Conservation (phyloP, 2,888 invertebrate species). For the Archips crataeganus region DNA sequence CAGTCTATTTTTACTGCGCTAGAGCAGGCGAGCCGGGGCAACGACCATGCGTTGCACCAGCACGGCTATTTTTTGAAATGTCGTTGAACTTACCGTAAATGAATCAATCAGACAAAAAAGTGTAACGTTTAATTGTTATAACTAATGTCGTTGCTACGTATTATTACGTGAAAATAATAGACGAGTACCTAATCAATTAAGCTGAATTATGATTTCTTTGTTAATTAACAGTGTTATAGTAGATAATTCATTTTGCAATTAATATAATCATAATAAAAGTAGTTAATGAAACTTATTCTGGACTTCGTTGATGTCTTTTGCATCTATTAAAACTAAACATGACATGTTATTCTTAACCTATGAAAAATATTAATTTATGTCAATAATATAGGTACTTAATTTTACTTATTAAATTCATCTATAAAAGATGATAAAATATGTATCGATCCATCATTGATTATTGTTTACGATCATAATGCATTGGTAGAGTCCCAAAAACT, state of each 20-base stretch:
- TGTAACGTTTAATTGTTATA: not conserved
- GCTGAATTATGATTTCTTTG: not conserved
- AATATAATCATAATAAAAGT: not conserved
- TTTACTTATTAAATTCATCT: not conserved
- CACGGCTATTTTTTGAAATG: conserved; percentile 69
- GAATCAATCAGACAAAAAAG: not conserved
- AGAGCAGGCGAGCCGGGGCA: conserved; percentile 55
- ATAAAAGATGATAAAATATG: not conserved
- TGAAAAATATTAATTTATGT: not conserved
- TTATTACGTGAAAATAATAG: not conserved
- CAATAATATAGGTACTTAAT: not conserved
- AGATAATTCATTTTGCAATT: not conserved
- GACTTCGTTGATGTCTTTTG: conserved; percentile 34
- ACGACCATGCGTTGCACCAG: conserved; percentile 72
- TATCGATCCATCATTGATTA: not conserved
- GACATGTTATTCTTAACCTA: not conserved
- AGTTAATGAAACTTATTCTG: not conserved
- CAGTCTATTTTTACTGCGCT: conserved; percentile 72
- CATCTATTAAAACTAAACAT: not conserved
- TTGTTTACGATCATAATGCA: not conserved
- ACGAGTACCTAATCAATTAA: not conserved
- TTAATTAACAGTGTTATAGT: not conserved
- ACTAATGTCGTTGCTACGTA: not conserved
- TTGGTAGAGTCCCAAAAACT: conserved; percentile 9
- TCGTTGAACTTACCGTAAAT: conserved; percentile 53